Base-by-base conservation (phyloP, 2,888 invertebrate species). In the Gasteruption jaculator region DNA sequence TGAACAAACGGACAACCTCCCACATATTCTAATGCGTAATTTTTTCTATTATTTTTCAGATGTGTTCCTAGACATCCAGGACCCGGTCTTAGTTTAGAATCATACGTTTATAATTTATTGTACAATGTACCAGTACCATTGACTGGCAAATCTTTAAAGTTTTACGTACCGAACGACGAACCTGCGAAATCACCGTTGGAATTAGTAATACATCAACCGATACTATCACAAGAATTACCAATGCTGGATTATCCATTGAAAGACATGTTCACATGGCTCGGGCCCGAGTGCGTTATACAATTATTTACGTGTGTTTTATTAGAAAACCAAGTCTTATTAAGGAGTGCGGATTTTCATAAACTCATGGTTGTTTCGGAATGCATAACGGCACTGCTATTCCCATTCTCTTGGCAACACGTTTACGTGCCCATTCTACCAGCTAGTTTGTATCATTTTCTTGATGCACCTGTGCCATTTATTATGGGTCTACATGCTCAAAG, bases 361-460 rank as follows among this genome's bases (percentile, higher is more conserved):
- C 74, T 99, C 57, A 97, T 97, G 94, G 77, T 95, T 50, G 93
- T 99, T 11, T 91, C 96, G 4, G 99, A 99, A 73, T 88, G 93
- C 58, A 81, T 96, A 55, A 88, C 87, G 3, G 80, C 90, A 0
- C 75, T 99, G 16, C 74, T 96, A 25, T 88, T 96, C 62, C 99
- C 99, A 2, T 99, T 97, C 69, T 78, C 84, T 18, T 99, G 99
- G 99, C 94, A 95, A 38, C 96, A 99, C 71, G 96, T 99, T 3
- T 99, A 99, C 73, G 99, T 97, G 45, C 99, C 99, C 19, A 95
- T 99, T 63, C 76, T 99, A 58, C 99, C 99, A 1, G 90, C 94
- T 35, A 87, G 91, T 12, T 75, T 95, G 47, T 87, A 91, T 70
- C 94, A 96, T 68, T 99, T 99, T 73, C 79, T 99, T 32, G 99